These are phyloP conservation scores for Epicauta chinensis DNA, from an alignment of 1,140 invertebrate species.

Conservation along the genomic window DNA sequence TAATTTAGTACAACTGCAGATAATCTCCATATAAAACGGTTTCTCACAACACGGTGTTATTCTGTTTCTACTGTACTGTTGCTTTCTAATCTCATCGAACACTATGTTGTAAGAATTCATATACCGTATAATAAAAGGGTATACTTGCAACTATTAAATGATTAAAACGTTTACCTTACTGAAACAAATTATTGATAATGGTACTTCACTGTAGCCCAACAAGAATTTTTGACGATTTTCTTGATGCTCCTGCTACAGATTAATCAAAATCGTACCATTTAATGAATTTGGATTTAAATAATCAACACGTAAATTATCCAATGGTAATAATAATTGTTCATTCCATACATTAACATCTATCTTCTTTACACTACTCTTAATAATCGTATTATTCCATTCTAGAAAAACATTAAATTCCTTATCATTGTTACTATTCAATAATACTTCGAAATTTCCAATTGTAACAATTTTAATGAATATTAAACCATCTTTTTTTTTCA, in stretches of 20 bases:
- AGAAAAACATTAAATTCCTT: background rate
- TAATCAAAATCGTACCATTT: conserved; percentile 50
- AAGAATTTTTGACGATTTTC: conserved; percentile 65
- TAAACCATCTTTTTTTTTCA: too few species aligned
- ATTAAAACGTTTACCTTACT: conserved; percentile 52
- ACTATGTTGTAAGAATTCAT: too few species aligned
- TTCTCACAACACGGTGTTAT: too few species aligned
- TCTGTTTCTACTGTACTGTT: too few species aligned
- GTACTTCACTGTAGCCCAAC: conserved; percentile 66
- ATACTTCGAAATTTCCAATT: background rate
- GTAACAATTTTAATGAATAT: too few species aligned
- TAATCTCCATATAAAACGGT: too few species aligned
- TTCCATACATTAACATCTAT: conserved; percentile 61
- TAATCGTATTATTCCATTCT: background rate
- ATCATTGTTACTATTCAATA: too few species aligned
- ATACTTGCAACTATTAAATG: too few species aligned
- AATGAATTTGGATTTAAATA: conserved; percentile 40
- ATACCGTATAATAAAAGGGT: too few species aligned
- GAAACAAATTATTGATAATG: conserved; percentile 61
- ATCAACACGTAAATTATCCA: conserved; percentile 41
- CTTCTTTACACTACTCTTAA: conserved; percentile 49
- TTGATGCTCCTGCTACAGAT: conserved; percentile 66
- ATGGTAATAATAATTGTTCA: conserved; percentile 61
- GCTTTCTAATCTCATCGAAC: too few species aligned
- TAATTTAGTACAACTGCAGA: too few species aligned